Evolutionary conservation across 2,888 invertebrate genomes (phyloP).

Genomic region (Pachydiplax longipennis): DNA sequence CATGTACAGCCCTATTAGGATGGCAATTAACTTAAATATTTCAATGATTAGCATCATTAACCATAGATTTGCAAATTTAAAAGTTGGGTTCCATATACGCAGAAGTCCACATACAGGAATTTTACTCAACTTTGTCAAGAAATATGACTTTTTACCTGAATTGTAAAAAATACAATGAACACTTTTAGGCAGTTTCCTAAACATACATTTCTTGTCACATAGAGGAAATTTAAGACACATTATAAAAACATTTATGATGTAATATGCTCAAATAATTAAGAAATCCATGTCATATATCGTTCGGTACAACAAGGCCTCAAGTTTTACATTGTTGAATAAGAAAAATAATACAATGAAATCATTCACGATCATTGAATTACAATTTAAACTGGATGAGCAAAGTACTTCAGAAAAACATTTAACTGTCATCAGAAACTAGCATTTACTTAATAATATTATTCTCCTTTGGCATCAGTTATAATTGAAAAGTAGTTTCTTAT

Average conservation of each 20-base stretch:
- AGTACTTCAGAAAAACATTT: constrained; percentile 1
- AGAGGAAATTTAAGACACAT: background rate
- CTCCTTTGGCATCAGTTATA: constrained; percentile 23
- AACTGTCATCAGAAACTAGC: background rate
- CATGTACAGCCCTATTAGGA: background rate
- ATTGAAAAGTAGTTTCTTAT: background rate
- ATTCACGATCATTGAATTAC: background rate
- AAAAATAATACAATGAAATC: background rate
- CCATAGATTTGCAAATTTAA: background rate
- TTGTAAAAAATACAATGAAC: constrained; percentile 38
- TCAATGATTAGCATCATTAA: background rate
- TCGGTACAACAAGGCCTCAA: background rate
- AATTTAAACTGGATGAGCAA: background rate
- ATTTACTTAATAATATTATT: background rate
- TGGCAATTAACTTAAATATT: background rate
- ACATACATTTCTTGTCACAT: constrained; percentile 16
- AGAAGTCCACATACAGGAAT: background rate
- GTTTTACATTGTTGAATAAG: background rate
- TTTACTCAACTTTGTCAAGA: background rate
- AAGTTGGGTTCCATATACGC: background rate
- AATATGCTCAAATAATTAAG: background rate
- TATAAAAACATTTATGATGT: background rate
- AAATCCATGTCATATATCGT: background rate
- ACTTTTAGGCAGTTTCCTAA: constrained; percentile 36
- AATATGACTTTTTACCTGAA: background rate